These are phyloP conservation scores for Bombus cullumanus DNA, from an alignment of 1,140 invertebrate genomes.

Conservation along the genomic window DNA sequence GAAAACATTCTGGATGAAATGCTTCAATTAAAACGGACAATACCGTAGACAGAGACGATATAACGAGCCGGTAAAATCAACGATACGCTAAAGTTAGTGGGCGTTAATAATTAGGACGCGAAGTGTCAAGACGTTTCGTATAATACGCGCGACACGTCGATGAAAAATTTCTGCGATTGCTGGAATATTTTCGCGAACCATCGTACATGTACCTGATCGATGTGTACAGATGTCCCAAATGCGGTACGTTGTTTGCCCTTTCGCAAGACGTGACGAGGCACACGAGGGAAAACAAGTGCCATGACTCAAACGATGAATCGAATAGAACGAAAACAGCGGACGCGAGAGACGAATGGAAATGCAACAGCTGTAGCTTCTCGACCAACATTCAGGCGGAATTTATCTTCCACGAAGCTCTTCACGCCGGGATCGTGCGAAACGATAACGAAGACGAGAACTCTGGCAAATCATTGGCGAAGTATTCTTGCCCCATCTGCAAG, in stretches of 20 bases:
- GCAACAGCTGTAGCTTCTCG: conserved; percentile 80
- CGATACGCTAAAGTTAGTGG: no score
- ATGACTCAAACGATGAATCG: neutral
- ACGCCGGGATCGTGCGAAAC: conserved; percentile 81
- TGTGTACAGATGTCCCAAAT: conserved; percentile 85
- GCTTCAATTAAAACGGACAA: no score
- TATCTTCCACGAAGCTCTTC: conserved; percentile 86
- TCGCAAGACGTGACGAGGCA: conserved; percentile 89
- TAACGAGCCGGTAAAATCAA: no score
- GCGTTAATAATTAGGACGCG: no score
- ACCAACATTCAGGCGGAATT: conserved; percentile 84
- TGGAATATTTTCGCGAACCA: no score
- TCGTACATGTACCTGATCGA: neutral
- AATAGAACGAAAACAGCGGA: neutral
- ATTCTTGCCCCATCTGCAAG: conserved; percentile 87
- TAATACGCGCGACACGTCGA: rapidly evolving
- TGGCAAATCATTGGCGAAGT: conserved; percentile 81
- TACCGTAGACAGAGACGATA: no score
- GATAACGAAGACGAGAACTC: conserved; percentile 66
- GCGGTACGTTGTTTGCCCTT: conserved; percentile 86
- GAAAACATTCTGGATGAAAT: no score
- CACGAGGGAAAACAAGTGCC: conserved; percentile 78
- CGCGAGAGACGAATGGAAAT: conserved; percentile 70
- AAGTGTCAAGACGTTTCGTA: no score
- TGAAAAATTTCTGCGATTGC: no score